A percentile compares a stretch with the other conserved stretches of the same genome.
Evolutionary conservation across 2,113 vertebrate species (phyloP).

Genomic region (Seriola aureovittata): DNA sequence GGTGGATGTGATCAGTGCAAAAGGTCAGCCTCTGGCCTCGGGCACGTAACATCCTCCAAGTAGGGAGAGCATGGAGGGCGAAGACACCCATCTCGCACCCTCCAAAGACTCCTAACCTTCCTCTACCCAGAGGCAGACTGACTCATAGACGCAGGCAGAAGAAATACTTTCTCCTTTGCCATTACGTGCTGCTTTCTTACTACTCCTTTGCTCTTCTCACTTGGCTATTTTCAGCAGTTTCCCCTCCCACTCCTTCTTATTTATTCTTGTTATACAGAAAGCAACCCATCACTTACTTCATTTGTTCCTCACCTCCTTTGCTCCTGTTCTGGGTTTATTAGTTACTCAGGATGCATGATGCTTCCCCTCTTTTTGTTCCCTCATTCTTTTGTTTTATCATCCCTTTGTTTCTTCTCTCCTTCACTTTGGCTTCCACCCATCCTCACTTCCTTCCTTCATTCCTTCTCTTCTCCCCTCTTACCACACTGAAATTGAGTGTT

Average conservation of each 20-base stretch:
- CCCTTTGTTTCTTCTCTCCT: slow-evolving; percentile 24
- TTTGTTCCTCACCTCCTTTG: slow-evolving; percentile 33
- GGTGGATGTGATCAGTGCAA: slow-evolving; percentile 75
- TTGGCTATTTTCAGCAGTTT: slow-evolving; percentile 61
- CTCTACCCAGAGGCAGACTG: slow-evolving; percentile 55
- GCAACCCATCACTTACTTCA: slow-evolving; percentile 18
- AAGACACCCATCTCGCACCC: slow-evolving; percentile 65
- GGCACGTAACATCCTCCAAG: slow-evolving; percentile 69
- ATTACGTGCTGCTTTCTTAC: slow-evolving; percentile 47
- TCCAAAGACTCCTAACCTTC: slow-evolving; percentile 62
- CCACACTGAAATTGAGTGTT: slow-evolving; percentile 41
- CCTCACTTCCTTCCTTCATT: slow-evolving; percentile 8
- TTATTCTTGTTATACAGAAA: slow-evolving; percentile 50
- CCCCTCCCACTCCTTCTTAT: slow-evolving; percentile 37
- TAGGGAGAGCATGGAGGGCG: slow-evolving; percentile 36
- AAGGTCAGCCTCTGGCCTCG: slow-evolving; percentile 76
- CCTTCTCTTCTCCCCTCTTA: slow-evolving; percentile 13
- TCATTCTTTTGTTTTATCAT: slow-evolving; percentile 48
- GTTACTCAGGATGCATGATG: slow-evolving; percentile 27
- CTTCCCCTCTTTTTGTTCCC: slow-evolving; percentile 41
- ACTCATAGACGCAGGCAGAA: slow-evolving; percentile 55
- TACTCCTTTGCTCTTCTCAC: slow-evolving; percentile 51
- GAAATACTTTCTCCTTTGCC: slow-evolving; percentile 45
- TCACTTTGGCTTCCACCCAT: slow-evolving; percentile 29
- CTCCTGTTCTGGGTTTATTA: slow-evolving; percentile 47